These are phyloP conservation scores for Lycodopsis pacificus DNA, from an alignment of 2,797 vertebrate genomes.

Conservation along the genomic window DNA sequence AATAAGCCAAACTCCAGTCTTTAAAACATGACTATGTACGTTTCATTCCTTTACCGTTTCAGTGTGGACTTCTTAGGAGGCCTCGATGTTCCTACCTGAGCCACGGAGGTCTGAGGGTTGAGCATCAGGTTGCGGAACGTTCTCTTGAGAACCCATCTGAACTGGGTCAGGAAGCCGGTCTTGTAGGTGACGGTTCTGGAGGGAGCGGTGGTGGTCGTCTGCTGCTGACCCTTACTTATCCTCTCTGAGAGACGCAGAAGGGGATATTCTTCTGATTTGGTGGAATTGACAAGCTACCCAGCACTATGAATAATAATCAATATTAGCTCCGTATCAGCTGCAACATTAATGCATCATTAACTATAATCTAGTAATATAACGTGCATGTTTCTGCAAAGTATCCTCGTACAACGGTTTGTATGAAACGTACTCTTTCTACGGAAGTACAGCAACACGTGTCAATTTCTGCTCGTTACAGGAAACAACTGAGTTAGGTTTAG, in stretches of 20 bases:
- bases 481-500: not conserved
- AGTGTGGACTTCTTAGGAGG: not conserved
- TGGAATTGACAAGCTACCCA: not conserved
- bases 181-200: constrained; percentile 86
- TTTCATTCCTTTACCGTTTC: not conserved
- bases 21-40: not conserved
- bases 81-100: constrained; percentile 83
- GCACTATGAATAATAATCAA: too few species aligned
- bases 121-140: constrained; percentile 91
- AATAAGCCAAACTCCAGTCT: not conserved
- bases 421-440: too few species aligned
- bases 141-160: constrained; percentile 91
- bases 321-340: too few species aligned
- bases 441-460: too few species aligned
- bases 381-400: too few species aligned
- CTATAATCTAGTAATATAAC: too few species aligned
- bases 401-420: too few species aligned
- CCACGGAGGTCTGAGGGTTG: constrained; percentile 93
- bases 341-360: too few species aligned
- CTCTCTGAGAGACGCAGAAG: constrained; percentile 62
- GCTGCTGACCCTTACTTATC: constrained; percentile 64
- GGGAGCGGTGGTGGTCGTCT: constrained; percentile 20
- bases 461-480: too few species aligned
- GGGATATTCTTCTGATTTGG: not conserved
- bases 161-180: constrained; percentile 91